phyloP scores from a whole-genome alignment of 2,888 invertebrate species.

The Drosophila sordidula region DNA sequence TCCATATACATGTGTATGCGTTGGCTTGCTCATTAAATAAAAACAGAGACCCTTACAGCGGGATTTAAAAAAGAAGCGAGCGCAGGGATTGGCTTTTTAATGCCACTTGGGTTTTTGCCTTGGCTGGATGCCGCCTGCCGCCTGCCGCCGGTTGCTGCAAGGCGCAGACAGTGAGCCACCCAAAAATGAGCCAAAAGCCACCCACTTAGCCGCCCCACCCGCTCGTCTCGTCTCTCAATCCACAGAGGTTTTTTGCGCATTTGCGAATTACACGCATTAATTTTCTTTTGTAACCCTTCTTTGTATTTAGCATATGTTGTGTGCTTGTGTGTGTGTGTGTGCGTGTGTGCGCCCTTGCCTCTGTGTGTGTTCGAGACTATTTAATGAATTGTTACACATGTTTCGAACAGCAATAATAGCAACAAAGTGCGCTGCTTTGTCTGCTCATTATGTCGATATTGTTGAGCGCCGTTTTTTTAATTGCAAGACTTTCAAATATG shows the following conservation, averaged over 20 bases:
- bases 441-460: slow-evolving; percentile 75
- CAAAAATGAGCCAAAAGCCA: slow-evolving; percentile 20
- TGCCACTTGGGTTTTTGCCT: slow-evolving; percentile 57
- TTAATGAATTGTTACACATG: slow-evolving; percentile 80
- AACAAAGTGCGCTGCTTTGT: slow-evolving; percentile 67
- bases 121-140: slow-evolving; percentile 15
- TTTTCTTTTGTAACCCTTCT: slow-evolving; percentile 79
- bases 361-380: slow-evolving; percentile 53
- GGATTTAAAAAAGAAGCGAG: slow-evolving; percentile 50
- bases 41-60: slow-evolving; percentile 57
- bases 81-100: slow-evolving; percentile 74
- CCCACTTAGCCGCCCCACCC: slow-evolving; percentile 11
- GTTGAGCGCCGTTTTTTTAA: slow-evolving; percentile 61
- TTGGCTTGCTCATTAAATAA: slow-evolving; percentile 62
- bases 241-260: slow-evolving; percentile 58
- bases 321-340: slow-evolving; percentile 13
- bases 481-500: slow-evolving; percentile 53
- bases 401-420: slow-evolving; percentile 67
- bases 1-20: slow-evolving; percentile 17
- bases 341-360: slow-evolving; percentile 5
- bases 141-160: slow-evolving; percentile 13
- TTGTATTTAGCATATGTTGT: slow-evolving; percentile 62
- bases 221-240: slow-evolving; percentile 29
- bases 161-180: slow-evolving; percentile 40
- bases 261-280: slow-evolving; percentile 79